A percentile compares a stretch with the other conserved stretches of the same genome.
These are phyloP conservation scores for Geotrupes spiniger DNA, from an alignment of 2,888 invertebrate species.

Conservation along the genomic window DNA sequence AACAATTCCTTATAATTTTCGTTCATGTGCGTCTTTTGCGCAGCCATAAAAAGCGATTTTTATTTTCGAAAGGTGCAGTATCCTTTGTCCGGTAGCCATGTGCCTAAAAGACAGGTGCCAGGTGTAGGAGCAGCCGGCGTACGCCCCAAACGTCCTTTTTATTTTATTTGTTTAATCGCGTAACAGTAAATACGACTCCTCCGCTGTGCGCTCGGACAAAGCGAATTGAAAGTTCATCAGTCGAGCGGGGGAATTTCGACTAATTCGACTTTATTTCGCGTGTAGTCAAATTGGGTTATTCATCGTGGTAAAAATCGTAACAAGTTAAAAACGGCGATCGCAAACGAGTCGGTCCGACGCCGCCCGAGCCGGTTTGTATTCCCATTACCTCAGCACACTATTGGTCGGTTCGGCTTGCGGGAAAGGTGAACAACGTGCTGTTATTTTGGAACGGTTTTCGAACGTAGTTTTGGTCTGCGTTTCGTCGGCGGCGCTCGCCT, in stretches of 20 bases:
- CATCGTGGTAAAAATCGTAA: not conserved
- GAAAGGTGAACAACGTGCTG: slow-evolving; percentile 28
- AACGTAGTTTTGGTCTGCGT: slow-evolving; percentile 18
- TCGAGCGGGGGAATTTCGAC: too few species aligned
- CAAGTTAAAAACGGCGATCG: not conserved
- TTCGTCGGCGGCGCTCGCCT: slow-evolving; percentile 6
- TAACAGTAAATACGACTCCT: too few species aligned
- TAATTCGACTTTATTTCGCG: too few species aligned
- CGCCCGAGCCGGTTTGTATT: not conserved
- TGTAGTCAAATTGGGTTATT: too few species aligned
- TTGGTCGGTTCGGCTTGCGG: slow-evolving; percentile 23
- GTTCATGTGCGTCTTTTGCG: too few species aligned
- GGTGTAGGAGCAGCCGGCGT: slow-evolving; percentile 4
- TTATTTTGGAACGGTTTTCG: slow-evolving; percentile 26
- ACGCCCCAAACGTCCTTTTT: not conserved
- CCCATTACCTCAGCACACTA: slow-evolving; percentile 17
- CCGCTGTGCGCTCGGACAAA: too few species aligned
- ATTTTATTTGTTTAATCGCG: too few species aligned
- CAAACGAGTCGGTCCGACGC: not conserved
- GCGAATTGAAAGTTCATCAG: too few species aligned
- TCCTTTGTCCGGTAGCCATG: slow-evolving; percentile 3
- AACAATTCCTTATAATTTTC: too few species aligned
- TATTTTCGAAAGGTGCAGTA: slow-evolving; percentile 2
- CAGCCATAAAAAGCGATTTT: not conserved
- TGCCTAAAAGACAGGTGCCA: slow-evolving; percentile 4